Conservation (phyloP, 1,140 invertebrate species). For the Ectropis grisescens region DNA sequence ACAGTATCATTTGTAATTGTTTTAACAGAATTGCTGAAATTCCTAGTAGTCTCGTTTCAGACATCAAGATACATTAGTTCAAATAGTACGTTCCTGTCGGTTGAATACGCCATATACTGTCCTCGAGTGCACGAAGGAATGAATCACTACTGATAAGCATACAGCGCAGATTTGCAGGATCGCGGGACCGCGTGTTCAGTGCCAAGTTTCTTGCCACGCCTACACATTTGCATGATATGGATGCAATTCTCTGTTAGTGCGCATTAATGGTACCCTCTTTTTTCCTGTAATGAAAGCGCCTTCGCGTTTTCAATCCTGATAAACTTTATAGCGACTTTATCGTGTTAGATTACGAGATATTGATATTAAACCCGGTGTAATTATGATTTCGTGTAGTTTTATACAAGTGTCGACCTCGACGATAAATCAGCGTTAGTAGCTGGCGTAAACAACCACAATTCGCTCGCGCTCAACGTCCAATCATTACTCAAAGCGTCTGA, state of each 20-base stretch:
- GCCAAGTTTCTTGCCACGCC: slow-evolving; percentile 54
- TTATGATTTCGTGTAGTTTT: slow-evolving; percentile 23
- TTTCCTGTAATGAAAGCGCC: no score
- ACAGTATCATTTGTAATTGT: no score
- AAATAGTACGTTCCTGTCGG: no score
- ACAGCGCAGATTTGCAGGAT: slow-evolving; percentile 54
- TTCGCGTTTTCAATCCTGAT: no score
- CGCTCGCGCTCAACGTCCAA: slow-evolving; percentile 27
- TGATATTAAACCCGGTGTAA: slow-evolving; percentile 19
- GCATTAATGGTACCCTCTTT: no score
- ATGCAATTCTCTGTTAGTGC: background rate
- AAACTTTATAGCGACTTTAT: no score
- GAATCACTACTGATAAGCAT: slow-evolving; percentile 58
- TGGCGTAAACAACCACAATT: slow-evolving; percentile 44
- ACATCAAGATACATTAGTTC: no score
- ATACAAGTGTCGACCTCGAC: slow-evolving; percentile 16
- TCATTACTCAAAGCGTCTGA: slow-evolving; percentile 62
- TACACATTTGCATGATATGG: slow-evolving; percentile 44
- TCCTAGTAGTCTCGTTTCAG: no score
- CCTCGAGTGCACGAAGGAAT: no score
- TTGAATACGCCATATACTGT: no score
- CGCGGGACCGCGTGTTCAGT: slow-evolving; percentile 34
- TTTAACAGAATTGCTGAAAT: no score
- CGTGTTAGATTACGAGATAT: slow-evolving; percentile 9
- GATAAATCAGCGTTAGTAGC: slow-evolving; percentile 56